A percentile compares a stretch with the other conserved stretches of the same genome.
Conservation (phyloP, 2,888 invertebrate species). For the Catocala fraxini region DNA sequence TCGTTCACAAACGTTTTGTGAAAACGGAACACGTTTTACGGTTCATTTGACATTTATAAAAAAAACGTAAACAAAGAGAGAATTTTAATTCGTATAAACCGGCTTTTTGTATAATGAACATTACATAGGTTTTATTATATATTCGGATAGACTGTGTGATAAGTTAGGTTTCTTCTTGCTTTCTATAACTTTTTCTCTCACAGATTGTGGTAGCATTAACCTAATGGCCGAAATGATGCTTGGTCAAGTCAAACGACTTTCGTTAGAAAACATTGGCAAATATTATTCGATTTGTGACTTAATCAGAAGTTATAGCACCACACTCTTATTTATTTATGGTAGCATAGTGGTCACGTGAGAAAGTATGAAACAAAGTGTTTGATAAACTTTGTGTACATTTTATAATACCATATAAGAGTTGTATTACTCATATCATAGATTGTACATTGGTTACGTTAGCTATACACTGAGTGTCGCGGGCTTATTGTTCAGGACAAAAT, state of each 20-base stretch:
- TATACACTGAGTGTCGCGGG: too few species aligned
- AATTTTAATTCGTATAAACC: constrained; percentile 55
- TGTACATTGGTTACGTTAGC: too few species aligned
- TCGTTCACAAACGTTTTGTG: constrained; percentile 57
- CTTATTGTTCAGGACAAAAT: too few species aligned
- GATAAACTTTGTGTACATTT: too few species aligned
- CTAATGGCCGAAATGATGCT: constrained; percentile 3
- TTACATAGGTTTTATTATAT: constrained; percentile 14
- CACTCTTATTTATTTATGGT: too few species aligned
- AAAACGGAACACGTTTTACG: constrained; percentile 73
- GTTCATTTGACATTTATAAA: constrained; percentile 70
- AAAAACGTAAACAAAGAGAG: constrained; percentile 59
- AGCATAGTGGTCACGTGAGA: too few species aligned
- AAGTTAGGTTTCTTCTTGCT: constrained; percentile 15
- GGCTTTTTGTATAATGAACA: constrained; percentile 14
- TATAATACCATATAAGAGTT: too few species aligned
- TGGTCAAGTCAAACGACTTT: background rate
- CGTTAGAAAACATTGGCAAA: background rate
- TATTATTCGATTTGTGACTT: too few species aligned
- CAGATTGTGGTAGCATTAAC: constrained; percentile 1
- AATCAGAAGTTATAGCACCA: too few species aligned
- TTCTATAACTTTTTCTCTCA: constrained; percentile 22
- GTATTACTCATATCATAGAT: too few species aligned
- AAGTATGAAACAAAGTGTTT: too few species aligned
- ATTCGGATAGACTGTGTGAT: background rate